Conservation (phyloP, 1,140 invertebrate genomes). For the Drosophila sturtevanti region DNA sequence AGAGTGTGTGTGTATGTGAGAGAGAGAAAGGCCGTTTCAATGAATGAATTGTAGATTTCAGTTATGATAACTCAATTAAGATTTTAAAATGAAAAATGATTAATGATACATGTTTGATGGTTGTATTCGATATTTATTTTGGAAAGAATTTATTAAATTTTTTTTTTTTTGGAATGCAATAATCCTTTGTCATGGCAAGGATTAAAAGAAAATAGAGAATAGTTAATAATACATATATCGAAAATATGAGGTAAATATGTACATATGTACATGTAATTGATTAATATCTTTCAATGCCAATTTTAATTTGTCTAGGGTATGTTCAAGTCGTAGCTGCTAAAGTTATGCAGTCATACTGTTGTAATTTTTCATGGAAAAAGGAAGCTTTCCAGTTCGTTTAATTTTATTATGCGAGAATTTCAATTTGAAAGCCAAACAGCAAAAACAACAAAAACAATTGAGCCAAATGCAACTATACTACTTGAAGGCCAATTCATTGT, state of each 20-base stretch:
- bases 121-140: background rate
- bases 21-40: background rate
- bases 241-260: too few relatives aligned
- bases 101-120: slow-evolving; percentile 25
- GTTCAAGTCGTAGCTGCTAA: background rate
- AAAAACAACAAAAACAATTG: slow-evolving; percentile 20
- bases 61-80: slow-evolving; percentile 8
- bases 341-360: background rate
- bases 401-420: slow-evolving; percentile 68
- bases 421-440: slow-evolving; percentile 21
- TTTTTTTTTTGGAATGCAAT: background rate
- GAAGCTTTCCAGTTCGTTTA: slow-evolving; percentile 77
- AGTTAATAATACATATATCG: too few relatives aligned
- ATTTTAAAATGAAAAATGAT: slow-evolving; percentile 21
- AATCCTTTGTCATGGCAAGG: too few relatives aligned
- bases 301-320: background rate
- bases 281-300: too few relatives aligned
- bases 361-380: slow-evolving; percentile 59
- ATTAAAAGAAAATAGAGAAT: too few relatives aligned
- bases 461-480: slow-evolving; percentile 25
- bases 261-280: too few relatives aligned
- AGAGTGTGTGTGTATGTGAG: too few relatives aligned
- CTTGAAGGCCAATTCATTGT: slow-evolving; percentile 39
- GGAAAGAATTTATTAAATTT: background rate
- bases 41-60: slow-evolving; percentile 14